Base-by-base conservation (phyloP, 1,140 invertebrate species). In the Drosophila tristis region DNA sequence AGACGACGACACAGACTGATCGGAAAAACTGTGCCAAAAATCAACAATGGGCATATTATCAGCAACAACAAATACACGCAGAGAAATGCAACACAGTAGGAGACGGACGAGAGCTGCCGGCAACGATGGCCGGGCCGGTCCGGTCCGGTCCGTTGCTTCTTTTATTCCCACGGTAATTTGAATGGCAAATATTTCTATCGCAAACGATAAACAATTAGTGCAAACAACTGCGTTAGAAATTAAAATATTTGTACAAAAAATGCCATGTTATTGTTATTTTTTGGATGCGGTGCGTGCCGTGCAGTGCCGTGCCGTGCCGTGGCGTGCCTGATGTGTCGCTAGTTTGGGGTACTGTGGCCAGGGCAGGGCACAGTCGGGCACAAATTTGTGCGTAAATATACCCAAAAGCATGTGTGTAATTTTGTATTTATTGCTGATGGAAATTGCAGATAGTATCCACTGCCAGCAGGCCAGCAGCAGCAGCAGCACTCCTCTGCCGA, bases 201-300 rank as follows among this genome's bases (percentile, higher is more conserved):
- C 50, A 78, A 86, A 87, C 81, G 79, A 87, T 86, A 86, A 86
- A 86, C 81, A 86, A 86, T 86, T 86, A 86, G 82, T 74, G 78
- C 64, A 87, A 86, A 87, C 80, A 84, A 23, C 39, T 65, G 77
- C 58, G 70, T 35, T 16, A 50, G 45, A 73, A 47, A 62, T 64
- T 55, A 25, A 72, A 66, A 54, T 76, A 76, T 76, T 62, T 59
- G 44, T 31, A 42, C 44, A 64, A 81, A 78, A 68, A 68, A 73
- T 76, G 39, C 35, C 35, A 39, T 64, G 68, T 70, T 73, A 74
- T 74, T 78, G 49, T 63, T 63, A 35, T 45, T 53, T 15, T 31
- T 43, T 39, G 45, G 35, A 29, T 29, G 26, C 26, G 26, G 26
- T 29, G 26, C 26, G 26, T 6, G 26, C 26, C 26, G 23, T 29